Conservation (phyloP, 2,888 invertebrate genomes). For the Mycogona germanica region DNA sequence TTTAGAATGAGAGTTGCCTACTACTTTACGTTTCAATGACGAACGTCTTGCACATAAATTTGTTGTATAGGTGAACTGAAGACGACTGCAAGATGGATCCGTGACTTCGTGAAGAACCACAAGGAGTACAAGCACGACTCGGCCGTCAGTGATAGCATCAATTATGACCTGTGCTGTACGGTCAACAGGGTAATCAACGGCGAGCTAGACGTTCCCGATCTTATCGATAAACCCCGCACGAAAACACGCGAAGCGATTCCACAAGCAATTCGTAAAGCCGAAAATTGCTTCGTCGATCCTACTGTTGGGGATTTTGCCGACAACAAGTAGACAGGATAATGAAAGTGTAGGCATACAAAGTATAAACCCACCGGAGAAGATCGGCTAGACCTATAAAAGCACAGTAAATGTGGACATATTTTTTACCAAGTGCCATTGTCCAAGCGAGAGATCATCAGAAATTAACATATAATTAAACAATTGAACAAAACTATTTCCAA, state of each 20-base stretch:
- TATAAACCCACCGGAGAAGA: too few species aligned
- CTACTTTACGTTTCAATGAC: too few species aligned
- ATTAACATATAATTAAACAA: too few species aligned
- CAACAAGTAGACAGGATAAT: too few species aligned
- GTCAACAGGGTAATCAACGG: conserved; percentile 62
- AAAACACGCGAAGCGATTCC: conserved; percentile 23
- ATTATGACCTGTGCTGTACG: conserved; percentile 75
- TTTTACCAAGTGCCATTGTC: too few species aligned
- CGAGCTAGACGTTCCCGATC: conserved; percentile 53
- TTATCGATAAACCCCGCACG: conserved; percentile 42
- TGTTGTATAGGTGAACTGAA: conserved; percentile 59
- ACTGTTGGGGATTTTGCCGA: too few species aligned
- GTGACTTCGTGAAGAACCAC: conserved; percentile 77
- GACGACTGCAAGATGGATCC: conserved; percentile 92
- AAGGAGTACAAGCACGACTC: conserved; percentile 86
- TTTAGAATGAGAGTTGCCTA: background rate
- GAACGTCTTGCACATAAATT: too few species aligned
- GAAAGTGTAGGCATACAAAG: too few species aligned
- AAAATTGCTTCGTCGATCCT: conserved; percentile 1
- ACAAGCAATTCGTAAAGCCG: conserved; percentile 19
- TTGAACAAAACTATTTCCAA: too few species aligned
- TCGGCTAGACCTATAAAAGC: too few species aligned
- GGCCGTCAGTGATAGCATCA: conserved; percentile 70
- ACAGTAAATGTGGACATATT: too few species aligned
- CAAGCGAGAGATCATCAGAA: too few species aligned